Conservation (phyloP, 2,113 vertebrate genomes). For the Turdus rufiventris region DNA sequence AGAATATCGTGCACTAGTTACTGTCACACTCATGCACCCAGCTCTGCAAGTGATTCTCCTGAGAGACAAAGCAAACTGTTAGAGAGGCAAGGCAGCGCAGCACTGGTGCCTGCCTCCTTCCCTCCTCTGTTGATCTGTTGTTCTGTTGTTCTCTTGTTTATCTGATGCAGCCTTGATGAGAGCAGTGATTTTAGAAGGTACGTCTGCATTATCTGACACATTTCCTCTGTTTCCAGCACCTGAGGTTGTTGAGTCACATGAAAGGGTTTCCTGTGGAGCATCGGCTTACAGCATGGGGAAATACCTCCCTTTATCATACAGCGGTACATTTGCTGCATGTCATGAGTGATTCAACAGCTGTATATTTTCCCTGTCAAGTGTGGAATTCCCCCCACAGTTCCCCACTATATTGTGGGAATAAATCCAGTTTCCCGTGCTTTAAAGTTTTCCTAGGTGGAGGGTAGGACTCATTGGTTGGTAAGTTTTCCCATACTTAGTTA, state of each 20-base stretch:
- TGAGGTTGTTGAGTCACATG: not conserved
- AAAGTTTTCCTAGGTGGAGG: not conserved
- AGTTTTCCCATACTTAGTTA: not conserved
- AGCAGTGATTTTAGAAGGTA: not conserved
- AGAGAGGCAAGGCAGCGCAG: not conserved
- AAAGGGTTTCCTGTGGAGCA: not conserved
- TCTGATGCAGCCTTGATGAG: not conserved
- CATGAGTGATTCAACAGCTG: not conserved
- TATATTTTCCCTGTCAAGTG: not conserved
- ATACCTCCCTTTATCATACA: not conserved
- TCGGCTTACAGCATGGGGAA: not conserved
- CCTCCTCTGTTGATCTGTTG: not conserved
- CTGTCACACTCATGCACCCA: not conserved
- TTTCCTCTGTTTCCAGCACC: not conserved
- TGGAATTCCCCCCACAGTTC: not conserved
- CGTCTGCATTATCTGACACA: not conserved
- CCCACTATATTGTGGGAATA: not conserved
- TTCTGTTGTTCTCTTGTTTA: not conserved
- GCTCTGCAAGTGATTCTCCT: not conserved
- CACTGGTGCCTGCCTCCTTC: not conserved
- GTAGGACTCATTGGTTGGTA: not conserved
- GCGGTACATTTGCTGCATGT: not conserved
- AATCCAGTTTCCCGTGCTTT: not conserved
- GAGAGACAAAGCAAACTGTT: not conserved
- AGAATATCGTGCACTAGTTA: not conserved